Conservation (phyloP, 92 coral and sea anemone genomes). For the Heteractis magnifica region DNA sequence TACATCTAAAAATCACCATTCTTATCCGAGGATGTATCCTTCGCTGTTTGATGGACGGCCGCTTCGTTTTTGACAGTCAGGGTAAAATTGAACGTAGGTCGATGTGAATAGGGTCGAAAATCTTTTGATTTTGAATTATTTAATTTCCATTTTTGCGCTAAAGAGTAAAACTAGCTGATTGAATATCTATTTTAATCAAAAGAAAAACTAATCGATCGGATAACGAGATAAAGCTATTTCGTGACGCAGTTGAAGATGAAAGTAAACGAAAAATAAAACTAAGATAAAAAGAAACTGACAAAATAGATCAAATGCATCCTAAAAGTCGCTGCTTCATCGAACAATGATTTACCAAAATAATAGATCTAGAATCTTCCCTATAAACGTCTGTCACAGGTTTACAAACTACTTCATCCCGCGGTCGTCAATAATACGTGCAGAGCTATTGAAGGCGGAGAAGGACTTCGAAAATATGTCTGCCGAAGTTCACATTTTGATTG, state of each 20-base stretch:
- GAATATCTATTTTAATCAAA: too few relatives aligned
- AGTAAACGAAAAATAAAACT: not conserved
- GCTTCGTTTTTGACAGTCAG: not conserved
- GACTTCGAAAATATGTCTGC: too few relatives aligned
- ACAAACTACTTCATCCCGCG: too few relatives aligned
- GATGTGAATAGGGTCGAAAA: not conserved
- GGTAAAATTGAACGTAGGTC: too few relatives aligned
- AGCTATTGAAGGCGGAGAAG: too few relatives aligned
- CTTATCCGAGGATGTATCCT: not conserved
- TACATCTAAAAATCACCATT: not conserved
- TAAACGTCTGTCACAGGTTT: not conserved
- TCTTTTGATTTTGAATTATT: not conserved
- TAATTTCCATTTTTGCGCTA: not conserved
- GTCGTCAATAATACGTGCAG: too few relatives aligned
- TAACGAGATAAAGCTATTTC: too few relatives aligned
- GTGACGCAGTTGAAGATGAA: not conserved
- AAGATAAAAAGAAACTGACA: not conserved
- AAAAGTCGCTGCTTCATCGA: not conserved
- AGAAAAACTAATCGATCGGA: too few relatives aligned
- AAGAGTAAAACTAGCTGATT: too few relatives aligned
- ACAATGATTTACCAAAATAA: not conserved
- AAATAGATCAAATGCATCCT: not conserved
- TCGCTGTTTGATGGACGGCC: slow-evolving; percentile 1
- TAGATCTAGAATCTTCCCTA: not conserved
- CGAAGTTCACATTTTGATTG: too few relatives aligned